These are phyloP conservation scores for Poecilia velifera DNA, from an alignment of 2,797 vertebrate genomes.

Conservation along the genomic window DNA sequence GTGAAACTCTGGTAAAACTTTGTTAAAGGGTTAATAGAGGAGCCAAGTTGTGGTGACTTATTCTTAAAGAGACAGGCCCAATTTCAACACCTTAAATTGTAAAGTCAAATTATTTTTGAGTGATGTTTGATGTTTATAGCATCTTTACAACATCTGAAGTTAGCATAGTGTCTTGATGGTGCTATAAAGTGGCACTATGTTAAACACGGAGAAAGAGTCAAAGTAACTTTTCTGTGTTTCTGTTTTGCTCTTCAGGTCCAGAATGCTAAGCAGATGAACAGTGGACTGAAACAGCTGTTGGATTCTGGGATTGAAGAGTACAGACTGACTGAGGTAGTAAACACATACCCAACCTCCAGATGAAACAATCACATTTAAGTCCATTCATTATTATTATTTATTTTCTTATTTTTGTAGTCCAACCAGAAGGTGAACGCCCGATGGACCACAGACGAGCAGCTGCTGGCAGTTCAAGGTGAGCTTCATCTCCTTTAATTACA, in stretches of 20 bases:
- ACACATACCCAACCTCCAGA: not conserved
- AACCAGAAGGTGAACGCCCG: slow-evolving; percentile 99
- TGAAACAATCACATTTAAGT: not conserved
- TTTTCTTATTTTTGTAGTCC: slow-evolving; percentile 79
- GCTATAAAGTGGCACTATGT: not conserved
- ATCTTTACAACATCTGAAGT: too few relatives aligned
- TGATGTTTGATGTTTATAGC: too few relatives aligned
- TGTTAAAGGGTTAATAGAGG: too few relatives aligned
- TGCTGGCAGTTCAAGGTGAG: slow-evolving; percentile 97
- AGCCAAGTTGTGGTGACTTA: too few relatives aligned
- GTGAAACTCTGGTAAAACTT: too few relatives aligned
- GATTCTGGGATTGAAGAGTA: slow-evolving; percentile 93
- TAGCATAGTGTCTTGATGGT: too few relatives aligned
- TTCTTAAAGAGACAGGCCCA: too few relatives aligned
- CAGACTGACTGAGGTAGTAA: slow-evolving; percentile 93
- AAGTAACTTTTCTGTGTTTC: not conserved
- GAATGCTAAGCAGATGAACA: slow-evolving; percentile 98
- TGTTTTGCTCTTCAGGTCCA: slow-evolving; percentile 85
- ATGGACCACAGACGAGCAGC: slow-evolving; percentile 99
- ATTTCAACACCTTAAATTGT: too few relatives aligned
- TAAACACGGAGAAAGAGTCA: not conserved
- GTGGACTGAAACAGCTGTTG: slow-evolving; percentile 94
- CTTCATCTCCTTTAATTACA: not conserved
- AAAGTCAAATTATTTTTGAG: too few relatives aligned
- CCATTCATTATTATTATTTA: not conserved